These are phyloP conservation scores for Sternotherus odoratus DNA, from an alignment of 2,797 vertebrate genomes.

Conservation along the genomic window DNA sequence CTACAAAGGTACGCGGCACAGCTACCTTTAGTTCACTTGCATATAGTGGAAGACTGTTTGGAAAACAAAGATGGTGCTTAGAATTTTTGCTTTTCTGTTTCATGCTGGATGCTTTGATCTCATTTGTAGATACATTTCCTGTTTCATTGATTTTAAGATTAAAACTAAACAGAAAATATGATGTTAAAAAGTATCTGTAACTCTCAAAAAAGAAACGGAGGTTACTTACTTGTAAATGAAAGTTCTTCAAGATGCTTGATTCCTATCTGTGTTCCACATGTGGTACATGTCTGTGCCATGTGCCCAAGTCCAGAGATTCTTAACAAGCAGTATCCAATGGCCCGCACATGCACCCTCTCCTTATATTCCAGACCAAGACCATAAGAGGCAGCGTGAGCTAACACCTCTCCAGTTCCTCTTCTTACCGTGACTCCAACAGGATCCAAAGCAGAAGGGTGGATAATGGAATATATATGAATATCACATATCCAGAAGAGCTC, in stretches of 20 bases:
- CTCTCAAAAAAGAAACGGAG: no score
- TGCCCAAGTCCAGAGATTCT: background rate
- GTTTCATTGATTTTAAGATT: background rate
- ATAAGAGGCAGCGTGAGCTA: background rate
- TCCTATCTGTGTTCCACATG: background rate
- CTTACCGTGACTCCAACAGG: background rate
- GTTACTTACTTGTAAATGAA: background rate
- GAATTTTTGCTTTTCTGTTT: rapidly evolving
- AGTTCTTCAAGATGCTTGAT: background rate
- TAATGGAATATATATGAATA: background rate
- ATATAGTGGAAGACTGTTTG: background rate
- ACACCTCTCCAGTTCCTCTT: background rate
- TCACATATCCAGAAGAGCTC: background rate
- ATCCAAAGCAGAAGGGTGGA: background rate
- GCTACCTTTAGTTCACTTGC: background rate
- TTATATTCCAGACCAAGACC: background rate
- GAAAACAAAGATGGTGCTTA: background rate
- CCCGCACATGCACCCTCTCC: background rate
- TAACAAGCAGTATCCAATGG: background rate
- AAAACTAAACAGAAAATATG: background rate
- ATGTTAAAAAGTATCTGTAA: background rate
- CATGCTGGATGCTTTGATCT: background rate
- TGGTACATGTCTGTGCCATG: background rate
- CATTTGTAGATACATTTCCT: background rate
- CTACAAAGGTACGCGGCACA: background rate